Evolutionary conservation across 1,140 invertebrate species (phyloP).

Genomic region (Pseudomyrmex concolor): DNA sequence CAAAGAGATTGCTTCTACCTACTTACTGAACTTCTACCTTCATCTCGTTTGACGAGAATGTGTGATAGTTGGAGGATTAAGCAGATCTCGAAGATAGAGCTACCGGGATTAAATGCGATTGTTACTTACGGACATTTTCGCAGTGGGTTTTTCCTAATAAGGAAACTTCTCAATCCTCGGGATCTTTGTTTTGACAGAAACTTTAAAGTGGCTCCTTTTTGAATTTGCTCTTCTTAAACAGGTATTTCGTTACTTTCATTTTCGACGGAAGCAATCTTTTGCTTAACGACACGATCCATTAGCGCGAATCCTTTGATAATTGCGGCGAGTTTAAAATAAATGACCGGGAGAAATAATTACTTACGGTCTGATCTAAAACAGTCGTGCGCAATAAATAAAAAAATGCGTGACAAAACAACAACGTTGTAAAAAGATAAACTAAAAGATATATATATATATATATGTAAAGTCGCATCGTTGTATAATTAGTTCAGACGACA

Average conservation of each 20-base stretch:
- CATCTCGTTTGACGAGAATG: not conserved
- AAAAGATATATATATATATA: not conserved
- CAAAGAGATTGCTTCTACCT: not conserved
- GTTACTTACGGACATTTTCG: slow-evolving; percentile 1
- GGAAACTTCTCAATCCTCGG: slow-evolving; percentile 28
- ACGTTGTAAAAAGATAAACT: not conserved
- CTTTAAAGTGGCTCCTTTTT: not conserved
- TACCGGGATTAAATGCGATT: not conserved
- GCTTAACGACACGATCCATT: not conserved
- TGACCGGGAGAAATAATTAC: not conserved
- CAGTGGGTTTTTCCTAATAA: slow-evolving; percentile 23
- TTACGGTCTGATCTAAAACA: not conserved
- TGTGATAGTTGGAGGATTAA: not conserved
- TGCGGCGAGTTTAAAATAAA: not conserved
- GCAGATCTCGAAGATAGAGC: not conserved
- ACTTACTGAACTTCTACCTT: not conserved
- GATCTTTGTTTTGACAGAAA: not conserved
- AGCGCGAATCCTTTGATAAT: not conserved
- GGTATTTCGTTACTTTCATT: slow-evolving; percentile 42
- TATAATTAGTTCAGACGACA: not conserved
- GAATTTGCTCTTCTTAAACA: not conserved
- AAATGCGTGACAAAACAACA: no score
- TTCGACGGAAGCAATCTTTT: not conserved
- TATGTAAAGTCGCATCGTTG: not conserved
- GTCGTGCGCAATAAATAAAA: not conserved